Evolutionary conservation across 2,888 invertebrate genomes (phyloP), one percentile per base, ranked within the genome.

Genomic region (Phorcus lineatus): DNA sequence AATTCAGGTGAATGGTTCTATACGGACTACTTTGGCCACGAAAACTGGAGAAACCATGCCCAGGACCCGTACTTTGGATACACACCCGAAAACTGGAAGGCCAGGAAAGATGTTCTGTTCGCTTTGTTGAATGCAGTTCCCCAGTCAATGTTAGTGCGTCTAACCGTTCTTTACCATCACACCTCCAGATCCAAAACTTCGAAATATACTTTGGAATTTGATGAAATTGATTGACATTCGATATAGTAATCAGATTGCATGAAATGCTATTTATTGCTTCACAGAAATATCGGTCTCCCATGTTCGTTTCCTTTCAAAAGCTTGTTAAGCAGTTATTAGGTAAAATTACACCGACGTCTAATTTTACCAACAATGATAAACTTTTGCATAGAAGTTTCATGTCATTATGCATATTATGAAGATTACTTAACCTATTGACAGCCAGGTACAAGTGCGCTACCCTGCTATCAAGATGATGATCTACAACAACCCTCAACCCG

Each of bases 51-150:
- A 47, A 77, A 77, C 16, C 53, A 79, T 57, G 57, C 76, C 40
- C 62, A 75, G n/a, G 67, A 79, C 66, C 79, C 82, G 0, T 31
- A 28, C 31, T 74, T 75, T 2, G 81, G 83, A 6, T 81, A 81
- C 57, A 75, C 75, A 52, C 77, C 77, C 13, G 19, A 75, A 22
- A 57, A 62, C 17, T 79, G 70, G 31, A 22, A 66, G 19, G 81
- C 79, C 47, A 67, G 83, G n/a, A 78, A 80, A 22, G 79, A 83
- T 13, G 78, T 83, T 0, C 52, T 83, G 55, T 22, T 40, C 22
- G 81, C 79, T 0, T 31, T 83, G 31, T 62, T 83, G 7, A 47
- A 70, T n/a, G 83, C 83, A 17, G 79, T 75, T 2, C 83, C 83
- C 2, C 52, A 67, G 24, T 75, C 79, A 1, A 79, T 81, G 83